These are phyloP conservation scores for Ruditapes philippinarum DNA, from an alignment of 1,140 invertebrate genomes.

Conservation along the genomic window DNA sequence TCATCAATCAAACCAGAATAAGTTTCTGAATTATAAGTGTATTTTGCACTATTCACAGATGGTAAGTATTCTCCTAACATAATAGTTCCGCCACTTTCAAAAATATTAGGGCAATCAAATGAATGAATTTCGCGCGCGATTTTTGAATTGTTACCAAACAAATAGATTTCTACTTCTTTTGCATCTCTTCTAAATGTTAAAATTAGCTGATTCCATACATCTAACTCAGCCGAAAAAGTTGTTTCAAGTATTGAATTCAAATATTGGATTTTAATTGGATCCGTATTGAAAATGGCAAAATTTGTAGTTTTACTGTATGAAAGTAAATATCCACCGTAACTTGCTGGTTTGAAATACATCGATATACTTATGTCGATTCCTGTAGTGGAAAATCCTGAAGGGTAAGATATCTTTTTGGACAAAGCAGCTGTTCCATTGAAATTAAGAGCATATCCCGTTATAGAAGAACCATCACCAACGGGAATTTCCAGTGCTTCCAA, in stretches of 20 bases:
- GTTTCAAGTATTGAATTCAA: constrained; percentile 29
- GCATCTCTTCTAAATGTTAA: constrained; percentile 59
- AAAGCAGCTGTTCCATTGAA: constrained; percentile 72
- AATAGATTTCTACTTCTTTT: constrained; percentile 66
- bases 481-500: constrained; percentile 16
- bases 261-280: constrained; percentile 67
- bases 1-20: constrained; percentile 74
- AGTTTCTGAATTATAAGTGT: constrained; percentile 11
- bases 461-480: background rate
- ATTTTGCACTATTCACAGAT: constrained; percentile 32
- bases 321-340: constrained; percentile 66
- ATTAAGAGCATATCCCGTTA: constrained; percentile 68
- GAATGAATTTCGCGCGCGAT: constrained; percentile 55
- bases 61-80: constrained; percentile 72
- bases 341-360: constrained; percentile 68
- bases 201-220: constrained; percentile 77
- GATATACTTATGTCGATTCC: constrained; percentile 67
- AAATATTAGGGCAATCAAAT: constrained; percentile 59
- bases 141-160: constrained; percentile 57
- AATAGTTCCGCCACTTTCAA: constrained; percentile 65
- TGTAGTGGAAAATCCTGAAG: background rate
- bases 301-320: constrained; percentile 69
- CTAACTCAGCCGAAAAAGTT: constrained; percentile 16
- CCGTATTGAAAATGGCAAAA: constrained; percentile 52
- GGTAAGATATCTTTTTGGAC: constrained; percentile 53